Base-by-base conservation (phyloP, 2,888 invertebrate genomes). In the Apodemia duryi region DNA sequence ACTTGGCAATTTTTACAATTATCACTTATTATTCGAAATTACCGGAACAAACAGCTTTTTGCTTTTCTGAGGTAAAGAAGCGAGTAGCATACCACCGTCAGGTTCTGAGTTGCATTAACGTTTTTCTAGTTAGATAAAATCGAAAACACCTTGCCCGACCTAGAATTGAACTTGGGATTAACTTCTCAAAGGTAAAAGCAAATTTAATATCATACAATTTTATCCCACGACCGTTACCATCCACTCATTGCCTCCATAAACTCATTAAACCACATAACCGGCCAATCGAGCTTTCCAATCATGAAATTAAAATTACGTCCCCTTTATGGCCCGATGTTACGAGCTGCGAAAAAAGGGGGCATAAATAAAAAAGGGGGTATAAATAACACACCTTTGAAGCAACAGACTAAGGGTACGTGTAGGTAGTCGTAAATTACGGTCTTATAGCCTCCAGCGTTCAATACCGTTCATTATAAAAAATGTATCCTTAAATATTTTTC, bases 281-380 rank as follows among this genome's bases (percentile, higher is more conserved):
- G 80, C 86, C 89, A 88, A 90, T 91, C 90, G 85, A 90, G 90
- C 88, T 90, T 90, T 89, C 89, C 91, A 91, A 91, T 91, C 91
- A 89, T 86, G 90, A 88, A 90, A 91, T 91, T 91, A 90, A 91
- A 91, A 91, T 89, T 83, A 88, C 85, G 88, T 90, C 89, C 89
- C 88, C 84, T 91, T 91, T 91, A 91, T 84, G 76, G 78, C 86
- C 77, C 75, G 83, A 85, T 83, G 90, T 91, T 91, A 91, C 90
- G 91, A 91, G 90, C 91, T 91, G 91, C 91, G 90, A 91, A 91
- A 91, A 91, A 91, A 91, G 91, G 90, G 89, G 85, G 85, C 83
- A 89, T 90, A 89, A 88, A 88, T 86, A 88, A 89, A 91, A 88
- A 88, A 84, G 85, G 85, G 87, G 86, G 82, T 85, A 91, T 91